Evolutionary conservation across 2,888 invertebrate genomes (phyloP).

Genomic region (Lepidocyrtoides sp.): DNA sequence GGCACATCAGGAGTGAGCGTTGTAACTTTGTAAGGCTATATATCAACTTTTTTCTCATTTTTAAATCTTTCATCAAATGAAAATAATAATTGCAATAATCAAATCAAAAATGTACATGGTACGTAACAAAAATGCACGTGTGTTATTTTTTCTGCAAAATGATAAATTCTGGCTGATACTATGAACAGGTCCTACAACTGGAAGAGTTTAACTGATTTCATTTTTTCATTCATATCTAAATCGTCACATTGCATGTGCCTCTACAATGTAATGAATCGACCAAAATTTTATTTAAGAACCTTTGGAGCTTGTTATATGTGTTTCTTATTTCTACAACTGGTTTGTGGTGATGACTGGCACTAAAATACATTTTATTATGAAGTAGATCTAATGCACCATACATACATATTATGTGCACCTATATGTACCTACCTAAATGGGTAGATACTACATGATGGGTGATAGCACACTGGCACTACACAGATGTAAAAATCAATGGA

Average conservation of each 20-base stretch:
- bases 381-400: conserved; percentile 24
- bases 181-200: too few relatives aligned
- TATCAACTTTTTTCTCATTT: neutral
- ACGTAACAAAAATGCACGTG: neutral
- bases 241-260: conserved; percentile 84
- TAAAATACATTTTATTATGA: conserved; percentile 34
- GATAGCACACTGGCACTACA: neutral
- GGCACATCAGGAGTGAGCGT: neutral
- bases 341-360: conserved; percentile 46
- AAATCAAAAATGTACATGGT: neutral
- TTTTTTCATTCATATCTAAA: conserved; percentile 81
- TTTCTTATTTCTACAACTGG: neutral
- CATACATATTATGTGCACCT: neutral
- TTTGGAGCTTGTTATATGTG: neutral
- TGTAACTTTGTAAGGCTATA: too few relatives aligned
- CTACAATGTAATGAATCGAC: conserved; percentile 24
- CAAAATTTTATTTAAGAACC: conserved; percentile 3
- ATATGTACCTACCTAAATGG: neutral
- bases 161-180: neutral
- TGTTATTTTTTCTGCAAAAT: neutral
- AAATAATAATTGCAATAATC: conserved; percentile 5
- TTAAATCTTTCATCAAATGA: neutral
- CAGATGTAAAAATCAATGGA: conserved; percentile 84
- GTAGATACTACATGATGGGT: conserved; percentile 1
- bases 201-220: neutral